These are phyloP conservation scores for Polypedilum vanderplanki DNA, from an alignment of 1,140 invertebrate genomes.

Conservation along the genomic window DNA sequence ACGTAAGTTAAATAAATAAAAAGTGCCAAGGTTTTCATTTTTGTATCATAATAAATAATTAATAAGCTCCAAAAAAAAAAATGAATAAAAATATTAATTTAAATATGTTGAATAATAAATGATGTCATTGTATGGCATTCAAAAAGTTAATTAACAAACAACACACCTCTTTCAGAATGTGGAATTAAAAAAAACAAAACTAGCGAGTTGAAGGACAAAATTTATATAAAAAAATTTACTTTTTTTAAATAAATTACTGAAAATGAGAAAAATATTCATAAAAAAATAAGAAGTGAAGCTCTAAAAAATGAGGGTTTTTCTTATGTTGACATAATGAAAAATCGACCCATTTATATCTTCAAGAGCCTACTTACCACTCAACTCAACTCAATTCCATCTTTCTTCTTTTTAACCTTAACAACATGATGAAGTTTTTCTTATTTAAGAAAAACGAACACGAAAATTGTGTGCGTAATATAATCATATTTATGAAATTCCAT, in stretches of 20 bases:
- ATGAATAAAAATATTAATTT: slow-evolving; percentile 14
- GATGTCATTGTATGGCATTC: background rate
- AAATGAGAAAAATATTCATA: background rate
- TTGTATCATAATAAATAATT: background rate
- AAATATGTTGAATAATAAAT: background rate
- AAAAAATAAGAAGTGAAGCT: background rate
- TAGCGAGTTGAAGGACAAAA: too few relatives aligned
- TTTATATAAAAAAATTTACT: background rate
- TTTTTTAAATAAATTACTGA: background rate
- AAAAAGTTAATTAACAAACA: slow-evolving; percentile 27
- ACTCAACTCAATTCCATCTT: background rate
- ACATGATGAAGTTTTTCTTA: background rate
- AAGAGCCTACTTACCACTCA: slow-evolving; percentile 15
- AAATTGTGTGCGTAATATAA: slow-evolving; percentile 6
- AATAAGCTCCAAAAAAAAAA: background rate
- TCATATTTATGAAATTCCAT: slow-evolving; percentile 14
- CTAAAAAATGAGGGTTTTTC: slow-evolving; percentile 7
- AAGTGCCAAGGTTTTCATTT: background rate
- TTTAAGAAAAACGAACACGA: background rate
- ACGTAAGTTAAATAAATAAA: too few relatives aligned
- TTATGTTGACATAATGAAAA: slow-evolving; percentile 14
- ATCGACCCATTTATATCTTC: slow-evolving; percentile 15
- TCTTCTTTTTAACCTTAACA: background rate
- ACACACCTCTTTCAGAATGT: too few relatives aligned
- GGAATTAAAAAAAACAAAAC: too few relatives aligned